These are phyloP conservation scores for Syrphus vitripennis DNA, from an alignment of 2,888 invertebrate genomes.

Conservation along the genomic window DNA sequence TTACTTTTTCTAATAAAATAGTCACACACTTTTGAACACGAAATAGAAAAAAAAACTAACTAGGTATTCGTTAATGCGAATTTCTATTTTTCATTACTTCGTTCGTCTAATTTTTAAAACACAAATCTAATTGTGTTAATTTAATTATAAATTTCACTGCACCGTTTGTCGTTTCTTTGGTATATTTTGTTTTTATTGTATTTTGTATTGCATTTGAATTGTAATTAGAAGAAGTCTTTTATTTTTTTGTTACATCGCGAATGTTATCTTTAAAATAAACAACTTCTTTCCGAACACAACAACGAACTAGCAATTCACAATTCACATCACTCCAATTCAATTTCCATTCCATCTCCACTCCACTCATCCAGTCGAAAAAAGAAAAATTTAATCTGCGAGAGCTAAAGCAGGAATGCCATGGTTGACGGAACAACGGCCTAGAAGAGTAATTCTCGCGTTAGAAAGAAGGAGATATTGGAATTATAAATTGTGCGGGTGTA, in stretches of 20 bases:
- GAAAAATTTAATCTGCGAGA: not conserved
- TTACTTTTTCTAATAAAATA: slow-evolving; percentile 2
- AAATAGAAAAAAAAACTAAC: slow-evolving; percentile 8
- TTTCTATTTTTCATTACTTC: slow-evolving; percentile 36
- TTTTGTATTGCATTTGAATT: slow-evolving; percentile 26
- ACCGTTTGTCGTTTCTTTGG: slow-evolving; percentile 48
- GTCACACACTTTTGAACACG: slow-evolving; percentile 38
- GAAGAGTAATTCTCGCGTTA: not conserved
- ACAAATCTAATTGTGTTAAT: slow-evolving; percentile 37
- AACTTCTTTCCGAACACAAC: slow-evolving; percentile 43
- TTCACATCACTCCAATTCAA: slow-evolving; percentile 26
- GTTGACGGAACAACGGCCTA: slow-evolving; percentile 12
- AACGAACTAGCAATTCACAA: slow-evolving; percentile 39
- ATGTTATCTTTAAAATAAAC: slow-evolving; percentile 59
- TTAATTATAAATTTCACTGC: slow-evolving; percentile 59
- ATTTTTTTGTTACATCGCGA: slow-evolving; percentile 18
- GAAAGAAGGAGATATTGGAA: not conserved
- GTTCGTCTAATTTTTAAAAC: not conserved
- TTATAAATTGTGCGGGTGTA: not conserved
- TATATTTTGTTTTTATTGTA: slow-evolving; percentile 22
- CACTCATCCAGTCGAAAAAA: not conserved
- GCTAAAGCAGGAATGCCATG: not conserved
- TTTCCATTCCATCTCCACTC: not conserved
- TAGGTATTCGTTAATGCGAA: slow-evolving; percentile 25
- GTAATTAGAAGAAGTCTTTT: slow-evolving; percentile 13